Evolutionary conservation across 2,888 invertebrate genomes (phyloP).

Genomic region (Homarus gammarus): DNA sequence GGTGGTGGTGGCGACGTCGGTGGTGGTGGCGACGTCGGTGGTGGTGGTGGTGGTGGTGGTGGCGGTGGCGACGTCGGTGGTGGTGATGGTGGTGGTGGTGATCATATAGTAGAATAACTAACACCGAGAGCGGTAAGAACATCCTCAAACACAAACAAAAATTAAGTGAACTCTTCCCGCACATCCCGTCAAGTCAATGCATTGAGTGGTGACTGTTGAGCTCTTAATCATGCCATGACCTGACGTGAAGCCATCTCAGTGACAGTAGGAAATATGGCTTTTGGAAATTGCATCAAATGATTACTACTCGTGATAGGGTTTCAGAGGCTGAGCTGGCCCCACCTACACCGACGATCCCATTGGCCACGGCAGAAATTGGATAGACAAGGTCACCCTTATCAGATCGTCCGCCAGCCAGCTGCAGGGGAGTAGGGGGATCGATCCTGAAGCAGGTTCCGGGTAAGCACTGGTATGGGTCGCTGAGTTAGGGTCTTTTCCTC

Average conservation of each 20-base stretch:
- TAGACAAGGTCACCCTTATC: conserved; percentile 24
- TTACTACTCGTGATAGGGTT: conserved; percentile 33
- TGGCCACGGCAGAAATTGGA: conserved; percentile 26
- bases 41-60: no score
- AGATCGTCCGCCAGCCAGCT: conserved; percentile 13
- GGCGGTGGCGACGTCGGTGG: no score
- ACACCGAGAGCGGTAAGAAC: no score
- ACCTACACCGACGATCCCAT: not conserved
- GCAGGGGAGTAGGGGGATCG: not conserved
- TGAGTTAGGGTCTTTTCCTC: not conserved
- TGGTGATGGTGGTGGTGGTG: no score
- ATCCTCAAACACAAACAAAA: no score
- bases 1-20: no score
- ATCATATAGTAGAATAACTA: no score
- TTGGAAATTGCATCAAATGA: conserved; percentile 48
- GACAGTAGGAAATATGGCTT: conserved; percentile 33
- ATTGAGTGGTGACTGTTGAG: not conserved
- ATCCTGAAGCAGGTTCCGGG: not conserved
- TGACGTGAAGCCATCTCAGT: conserved; percentile 25
- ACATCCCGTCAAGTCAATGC: no score
- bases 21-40: no score
- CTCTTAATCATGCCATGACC: conserved; percentile 15
- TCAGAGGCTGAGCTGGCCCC: conserved; percentile 19
- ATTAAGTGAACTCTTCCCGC: no score
- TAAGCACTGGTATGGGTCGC: not conserved